Evolutionary conservation across 2,113 vertebrate species (phyloP).

Genomic region (Varanus salvator): DNA sequence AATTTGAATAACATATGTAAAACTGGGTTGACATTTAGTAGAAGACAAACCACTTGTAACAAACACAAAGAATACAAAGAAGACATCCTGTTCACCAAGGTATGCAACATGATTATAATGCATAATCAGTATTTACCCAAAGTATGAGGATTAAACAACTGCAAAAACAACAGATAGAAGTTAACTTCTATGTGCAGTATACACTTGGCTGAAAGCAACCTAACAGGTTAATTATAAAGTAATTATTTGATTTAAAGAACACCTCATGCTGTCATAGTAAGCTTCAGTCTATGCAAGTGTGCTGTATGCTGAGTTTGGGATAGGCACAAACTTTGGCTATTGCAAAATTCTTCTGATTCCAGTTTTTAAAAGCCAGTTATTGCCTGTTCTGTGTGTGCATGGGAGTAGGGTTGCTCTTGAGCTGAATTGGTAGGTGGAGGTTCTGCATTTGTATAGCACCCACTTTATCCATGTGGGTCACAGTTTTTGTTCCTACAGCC

Average conservation of each 20-base stretch:
- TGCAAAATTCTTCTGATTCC: neutral
- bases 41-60: neutral
- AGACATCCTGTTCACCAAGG: neutral
- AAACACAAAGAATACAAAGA: neutral
- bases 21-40: too few relatives aligned
- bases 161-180: neutral
- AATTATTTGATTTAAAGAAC: neutral
- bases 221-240: neutral
- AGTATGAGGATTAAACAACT: neutral
- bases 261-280: too few relatives aligned
- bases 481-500: neutral
- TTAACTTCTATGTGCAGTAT: neutral
- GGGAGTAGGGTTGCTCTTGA: neutral
- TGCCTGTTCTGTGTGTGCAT: neutral
- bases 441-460: neutral
- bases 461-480: neutral
- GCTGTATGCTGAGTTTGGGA: neutral
- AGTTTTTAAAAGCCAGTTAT: neutral
- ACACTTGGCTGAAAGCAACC: neutral
- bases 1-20: neutral
- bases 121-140: neutral
- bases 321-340: neutral
- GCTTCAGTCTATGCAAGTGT: neutral
- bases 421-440: neutral
- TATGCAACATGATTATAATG: neutral